Conservation (phyloP, 2,888 invertebrate species). For the Lumbricus terrestris region DNA sequence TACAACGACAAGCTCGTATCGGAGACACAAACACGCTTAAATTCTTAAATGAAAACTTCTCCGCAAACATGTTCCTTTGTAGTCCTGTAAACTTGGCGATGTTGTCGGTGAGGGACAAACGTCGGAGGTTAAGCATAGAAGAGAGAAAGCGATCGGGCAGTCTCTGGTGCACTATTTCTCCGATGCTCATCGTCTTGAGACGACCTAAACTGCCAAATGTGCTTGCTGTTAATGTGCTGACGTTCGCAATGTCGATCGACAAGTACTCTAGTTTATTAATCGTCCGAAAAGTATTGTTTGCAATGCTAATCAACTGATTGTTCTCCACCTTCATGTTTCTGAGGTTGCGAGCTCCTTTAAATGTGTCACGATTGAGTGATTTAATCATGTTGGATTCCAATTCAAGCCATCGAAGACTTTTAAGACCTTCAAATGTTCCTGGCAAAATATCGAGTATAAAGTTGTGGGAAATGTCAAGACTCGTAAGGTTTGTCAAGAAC, state of each 20-base stretch:
- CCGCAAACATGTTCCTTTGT: slow-evolving; percentile 16
- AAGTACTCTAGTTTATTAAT: slow-evolving; percentile 30
- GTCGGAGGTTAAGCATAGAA: slow-evolving; percentile 20
- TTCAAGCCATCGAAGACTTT: slow-evolving; percentile 31
- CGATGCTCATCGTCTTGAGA: slow-evolving; percentile 34
- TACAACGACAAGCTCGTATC: slow-evolving; percentile 28
- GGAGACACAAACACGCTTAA: slow-evolving; percentile 33
- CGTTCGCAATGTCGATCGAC: slow-evolving; percentile 31
- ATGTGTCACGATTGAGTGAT: slow-evolving; percentile 22
- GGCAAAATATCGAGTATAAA: slow-evolving; percentile 21
- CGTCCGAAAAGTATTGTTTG: slow-evolving; percentile 23
- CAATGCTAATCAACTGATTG: slow-evolving; percentile 30
- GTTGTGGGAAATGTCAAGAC: slow-evolving; percentile 34
- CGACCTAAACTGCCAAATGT: slow-evolving; percentile 29
- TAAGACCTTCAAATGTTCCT: slow-evolving; percentile 28
- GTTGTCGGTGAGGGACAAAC: slow-evolving; percentile 30
- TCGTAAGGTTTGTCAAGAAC: slow-evolving; percentile 24
- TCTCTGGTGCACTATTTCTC: slow-evolving; percentile 25
- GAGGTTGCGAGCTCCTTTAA: slow-evolving; percentile 29
- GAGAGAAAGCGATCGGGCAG: slow-evolving; percentile 26
- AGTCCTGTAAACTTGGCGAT: slow-evolving; percentile 28
- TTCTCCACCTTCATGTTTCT: slow-evolving; percentile 32
- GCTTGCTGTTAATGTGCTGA: slow-evolving; percentile 20
- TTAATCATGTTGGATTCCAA: slow-evolving; percentile 31
- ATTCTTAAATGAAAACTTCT: slow-evolving; percentile 14